phyloP scores from a whole-genome alignment of 2,888 invertebrate genomes.

The Eupeodes luniger region DNA sequence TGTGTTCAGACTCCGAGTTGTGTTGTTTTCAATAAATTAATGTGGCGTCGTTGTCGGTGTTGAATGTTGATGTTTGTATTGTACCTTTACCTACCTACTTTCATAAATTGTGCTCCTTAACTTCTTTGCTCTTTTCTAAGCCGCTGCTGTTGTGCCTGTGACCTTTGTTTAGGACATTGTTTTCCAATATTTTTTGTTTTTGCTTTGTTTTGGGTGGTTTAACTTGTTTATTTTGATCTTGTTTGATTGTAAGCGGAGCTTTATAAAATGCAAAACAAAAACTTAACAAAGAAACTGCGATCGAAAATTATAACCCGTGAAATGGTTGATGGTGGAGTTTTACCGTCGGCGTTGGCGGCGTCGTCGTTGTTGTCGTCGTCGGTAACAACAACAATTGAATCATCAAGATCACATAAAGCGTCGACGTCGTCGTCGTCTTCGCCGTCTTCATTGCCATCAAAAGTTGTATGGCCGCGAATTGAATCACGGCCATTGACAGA shows the following conservation, averaged over 20 bases:
- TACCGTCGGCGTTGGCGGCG: slow-evolving; percentile 3
- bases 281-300: slow-evolving; percentile 66
- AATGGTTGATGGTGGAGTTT: slow-evolving; percentile 45
- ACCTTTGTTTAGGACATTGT: slow-evolving; percentile 50
- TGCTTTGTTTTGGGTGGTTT: slow-evolving; percentile 19
- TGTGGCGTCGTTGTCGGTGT: slow-evolving; percentile 7
- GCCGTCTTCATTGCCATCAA: slow-evolving; percentile 43
- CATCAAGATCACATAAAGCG: background rate
- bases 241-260: slow-evolving; percentile 46
- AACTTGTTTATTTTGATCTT: slow-evolving; percentile 44
- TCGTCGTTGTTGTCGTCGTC: background rate
- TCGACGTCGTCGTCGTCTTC: background rate
- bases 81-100: background rate
- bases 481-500: slow-evolving; percentile 65
- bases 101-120: background rate
- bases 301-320: slow-evolving; percentile 54
- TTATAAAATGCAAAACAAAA: slow-evolving; percentile 67
- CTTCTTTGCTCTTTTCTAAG: slow-evolving; percentile 3
- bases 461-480: slow-evolving; percentile 61
- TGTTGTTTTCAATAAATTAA: slow-evolving; percentile 6
- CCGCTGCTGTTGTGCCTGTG: slow-evolving; percentile 16
- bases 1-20: background rate
- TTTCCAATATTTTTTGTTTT: slow-evolving; percentile 14
- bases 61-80: background rate
- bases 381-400: background rate